These are phyloP conservation scores for Cryptoprocta ferox DNA, from an alignment of 2,797 vertebrate species.

Conservation along the genomic window DNA sequence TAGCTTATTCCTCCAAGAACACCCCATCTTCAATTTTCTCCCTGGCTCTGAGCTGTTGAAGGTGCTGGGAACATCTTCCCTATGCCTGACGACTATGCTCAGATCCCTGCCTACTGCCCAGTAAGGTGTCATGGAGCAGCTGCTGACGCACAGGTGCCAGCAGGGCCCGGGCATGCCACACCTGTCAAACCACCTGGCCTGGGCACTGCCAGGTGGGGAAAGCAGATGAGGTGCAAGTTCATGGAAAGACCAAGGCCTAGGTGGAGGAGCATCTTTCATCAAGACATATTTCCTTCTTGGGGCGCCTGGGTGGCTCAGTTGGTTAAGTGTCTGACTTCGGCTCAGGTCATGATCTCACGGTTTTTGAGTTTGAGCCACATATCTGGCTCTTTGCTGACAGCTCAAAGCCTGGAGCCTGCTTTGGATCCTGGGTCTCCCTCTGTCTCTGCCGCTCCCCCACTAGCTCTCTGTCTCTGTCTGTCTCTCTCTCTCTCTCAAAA, in stretches of 20 bases:
- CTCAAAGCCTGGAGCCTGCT: too few species aligned
- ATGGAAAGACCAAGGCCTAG: not conserved
- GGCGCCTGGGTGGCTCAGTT: too few species aligned
- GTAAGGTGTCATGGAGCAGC: not conserved
- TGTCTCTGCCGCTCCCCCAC: too few species aligned
- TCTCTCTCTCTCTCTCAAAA: too few species aligned
- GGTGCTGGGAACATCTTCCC: not conserved
- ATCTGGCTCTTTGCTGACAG: too few species aligned
- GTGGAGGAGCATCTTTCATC: not conserved
- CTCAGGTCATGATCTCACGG: too few species aligned
- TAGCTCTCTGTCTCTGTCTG: too few species aligned
- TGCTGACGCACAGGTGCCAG: not conserved
- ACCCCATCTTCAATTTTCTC: not conserved
- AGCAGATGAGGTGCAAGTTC: not conserved
- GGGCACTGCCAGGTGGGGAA: not conserved
- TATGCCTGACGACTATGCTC: not conserved
- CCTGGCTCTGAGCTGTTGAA: not conserved
- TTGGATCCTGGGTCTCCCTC: too few species aligned
- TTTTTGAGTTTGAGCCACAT: too few species aligned
- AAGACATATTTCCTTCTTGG: not conserved
- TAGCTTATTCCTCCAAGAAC: not conserved
- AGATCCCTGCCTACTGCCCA: not conserved
- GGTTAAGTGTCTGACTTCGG: too few species aligned
- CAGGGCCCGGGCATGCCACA: not conserved
- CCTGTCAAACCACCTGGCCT: not conserved